phyloP scores from a whole-genome alignment of 2,797 vertebrate species.

The Cirrhinus mrigala region DNA sequence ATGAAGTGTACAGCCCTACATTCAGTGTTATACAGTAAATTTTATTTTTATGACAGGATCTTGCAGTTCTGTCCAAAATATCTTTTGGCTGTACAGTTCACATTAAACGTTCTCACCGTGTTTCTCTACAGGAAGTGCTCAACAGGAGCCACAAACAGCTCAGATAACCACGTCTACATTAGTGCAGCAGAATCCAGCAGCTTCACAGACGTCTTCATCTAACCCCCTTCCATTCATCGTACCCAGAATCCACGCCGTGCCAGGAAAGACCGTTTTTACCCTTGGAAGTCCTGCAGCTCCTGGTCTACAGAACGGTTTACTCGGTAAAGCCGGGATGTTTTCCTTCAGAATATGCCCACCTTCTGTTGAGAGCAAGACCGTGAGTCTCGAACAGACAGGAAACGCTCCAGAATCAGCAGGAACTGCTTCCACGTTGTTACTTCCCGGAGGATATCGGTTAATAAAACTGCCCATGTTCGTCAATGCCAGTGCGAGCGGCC shows the following conservation, averaged over 20 bases:
- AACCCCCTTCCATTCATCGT: neutral
- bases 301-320: constrained; percentile 76
- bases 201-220: neutral
- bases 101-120: neutral
- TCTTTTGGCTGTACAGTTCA: neutral
- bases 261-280: constrained; percentile 31
- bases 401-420: neutral
- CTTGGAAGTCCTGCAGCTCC: constrained; percentile 66
- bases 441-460: constrained; percentile 80
- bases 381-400: constrained; percentile 42
- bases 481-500: neutral
- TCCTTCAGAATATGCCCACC: constrained; percentile 87
- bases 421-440: constrained; percentile 56
- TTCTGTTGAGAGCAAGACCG: constrained; percentile 11
- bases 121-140: constrained; percentile 25
- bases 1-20: neutral
- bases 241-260: constrained; percentile 60
- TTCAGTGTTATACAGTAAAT: neutral
- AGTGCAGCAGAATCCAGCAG: neutral
- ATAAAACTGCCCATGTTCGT: constrained; percentile 68
- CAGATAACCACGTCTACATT: neutral
- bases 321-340: constrained; percentile 81
- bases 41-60: neutral
- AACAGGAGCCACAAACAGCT: neutral
- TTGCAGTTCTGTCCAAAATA: too few species aligned